Base-by-base conservation (phyloP, 2,113 vertebrate species). In the Peromyscus maniculatus region DNA sequence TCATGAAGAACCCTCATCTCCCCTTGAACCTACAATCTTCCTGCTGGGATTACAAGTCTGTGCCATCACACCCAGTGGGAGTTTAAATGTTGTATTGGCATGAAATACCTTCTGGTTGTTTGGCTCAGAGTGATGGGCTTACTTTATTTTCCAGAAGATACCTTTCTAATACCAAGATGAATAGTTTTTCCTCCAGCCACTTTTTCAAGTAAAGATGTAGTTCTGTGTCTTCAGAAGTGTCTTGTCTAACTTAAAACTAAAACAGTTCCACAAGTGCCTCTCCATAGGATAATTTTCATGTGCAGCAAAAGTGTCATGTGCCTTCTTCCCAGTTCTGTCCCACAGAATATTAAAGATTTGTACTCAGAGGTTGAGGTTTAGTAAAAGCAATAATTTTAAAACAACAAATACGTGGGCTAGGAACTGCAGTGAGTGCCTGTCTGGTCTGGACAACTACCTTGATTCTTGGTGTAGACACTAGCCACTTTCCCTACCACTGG, bases 81-180 rank as follows among this genome's bases (percentile, higher is more conserved):
- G 71, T 87, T 91, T 91, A 82, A 33, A 77, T 93, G 80, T 93
- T 89, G 33, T 74, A 78, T 87, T 87, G 71, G 33, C 72, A 87
- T 26, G n/a, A 74, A 93, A 89, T 87, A 16, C 83, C 75, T 46
- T 7, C 59, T 79, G 74, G 43, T 90, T 91, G 74, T 95, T 96
- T 89, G 55, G 26, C 26, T 87, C 67, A 75, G 43, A 83, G 31
- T 92, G 86, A 69, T 72, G 74, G 67, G 26, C 36, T 93, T 19
- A 78, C 26, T 90, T 94, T 93, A 93, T 89, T 94, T 91, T 96
- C 28, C 39, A 94, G 88, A 96, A 94, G 46, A n/a, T 88, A 59
- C 11, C 83, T 94, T 69, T 67, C 87, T 89, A 1, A 59, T 87
- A 86, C 71, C 9, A 82, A 74, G 72, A 74, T n/a, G 31, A 84